Base-by-base conservation (phyloP, 2,113 vertebrate species). In the Kobus ellipsiprymnus region DNA sequence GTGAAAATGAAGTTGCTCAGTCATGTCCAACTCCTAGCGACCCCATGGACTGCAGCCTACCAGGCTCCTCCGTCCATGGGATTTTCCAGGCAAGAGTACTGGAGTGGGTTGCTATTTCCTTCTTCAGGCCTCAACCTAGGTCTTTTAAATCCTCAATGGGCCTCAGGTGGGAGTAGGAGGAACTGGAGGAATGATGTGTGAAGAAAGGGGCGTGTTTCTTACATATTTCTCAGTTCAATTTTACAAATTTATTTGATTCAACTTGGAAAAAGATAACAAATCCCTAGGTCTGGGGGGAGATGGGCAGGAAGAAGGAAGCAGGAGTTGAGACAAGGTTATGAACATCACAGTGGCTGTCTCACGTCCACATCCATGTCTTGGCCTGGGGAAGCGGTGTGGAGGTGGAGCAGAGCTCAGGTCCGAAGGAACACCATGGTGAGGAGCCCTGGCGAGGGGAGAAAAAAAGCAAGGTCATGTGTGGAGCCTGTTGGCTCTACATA, bases 341-440 rank as follows among this genome's bases (percentile, higher is more conserved):
- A 59, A 25, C 60, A 64, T 97, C 97, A 97, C 96, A 97, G 94
- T 97, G 95, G 94, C 60, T 93, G 77, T 90, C 78, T 91, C 74
- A 27, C 1, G 0, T 86, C 81, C 87, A 67, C 2, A 1, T 71
- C 81, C 81, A 36, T 2, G 83, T 74, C 60, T 82, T 74, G 87
- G 91, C 74, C 36, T 7, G 0, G 55, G 55, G 27, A n/a, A 16
- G 8, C 1, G 48, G 36, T 7, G 23, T 7, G 2, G 54, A 78
- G 30, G 71, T 8, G 16, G 84, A 54, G 48, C 54, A 23, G 57
- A 10, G 44, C 62, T 97, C 96, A 98, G 93, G 96, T 96, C 62
- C 97, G 98, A 29, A 98, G 98, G 92, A 98, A 98, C 91, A 98
- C 97, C 98, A 98, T 98, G 77, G 98, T 98, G 55, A 98, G 98